Evolutionary conservation across 2,888 invertebrate genomes (phyloP).

Genomic region (Sarcophaga carnaria): DNA sequence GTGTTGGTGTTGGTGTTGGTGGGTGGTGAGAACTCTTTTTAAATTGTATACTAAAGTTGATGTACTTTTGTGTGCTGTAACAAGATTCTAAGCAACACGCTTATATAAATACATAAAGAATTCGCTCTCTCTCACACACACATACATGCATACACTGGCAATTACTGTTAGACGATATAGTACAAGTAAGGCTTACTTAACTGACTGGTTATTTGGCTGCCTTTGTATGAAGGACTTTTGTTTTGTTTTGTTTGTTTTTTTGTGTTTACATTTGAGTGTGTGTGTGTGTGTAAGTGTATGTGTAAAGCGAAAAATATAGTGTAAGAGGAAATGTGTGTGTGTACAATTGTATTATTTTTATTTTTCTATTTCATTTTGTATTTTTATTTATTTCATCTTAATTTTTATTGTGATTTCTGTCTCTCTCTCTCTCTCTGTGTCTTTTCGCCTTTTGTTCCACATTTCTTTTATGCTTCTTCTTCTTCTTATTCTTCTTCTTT

Average conservation of each 20-base stretch:
- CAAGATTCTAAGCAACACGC: conserved; percentile 34
- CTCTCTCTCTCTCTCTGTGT: too few relatives aligned
- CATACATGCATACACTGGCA: background rate
- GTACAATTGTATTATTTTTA: conserved; percentile 28
- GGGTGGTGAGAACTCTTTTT: background rate
- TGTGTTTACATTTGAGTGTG: background rate
- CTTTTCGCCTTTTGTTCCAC: too few relatives aligned
- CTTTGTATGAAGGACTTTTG: background rate
- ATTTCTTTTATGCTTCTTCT: too few relatives aligned
- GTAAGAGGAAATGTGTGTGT: background rate
- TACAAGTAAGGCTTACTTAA: background rate
- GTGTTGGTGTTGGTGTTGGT: too few relatives aligned
- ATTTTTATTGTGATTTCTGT: background rate
- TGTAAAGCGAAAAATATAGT: background rate
- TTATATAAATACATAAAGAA: conserved; percentile 14
- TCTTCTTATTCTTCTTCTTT: background rate
- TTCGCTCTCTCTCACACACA: background rate
- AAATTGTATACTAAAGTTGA: conserved; percentile 6
- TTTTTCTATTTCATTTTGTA: background rate
- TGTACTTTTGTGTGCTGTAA: conserved; percentile 23
- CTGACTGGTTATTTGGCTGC: conserved; percentile 47
- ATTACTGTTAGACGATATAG: conserved; percentile 32
- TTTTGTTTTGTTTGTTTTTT: background rate
- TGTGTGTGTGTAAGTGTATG: background rate
- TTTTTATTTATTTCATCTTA: background rate